Base-by-base conservation (phyloP, 2,888 invertebrate genomes). In the Cataglyphis cursor region DNA sequence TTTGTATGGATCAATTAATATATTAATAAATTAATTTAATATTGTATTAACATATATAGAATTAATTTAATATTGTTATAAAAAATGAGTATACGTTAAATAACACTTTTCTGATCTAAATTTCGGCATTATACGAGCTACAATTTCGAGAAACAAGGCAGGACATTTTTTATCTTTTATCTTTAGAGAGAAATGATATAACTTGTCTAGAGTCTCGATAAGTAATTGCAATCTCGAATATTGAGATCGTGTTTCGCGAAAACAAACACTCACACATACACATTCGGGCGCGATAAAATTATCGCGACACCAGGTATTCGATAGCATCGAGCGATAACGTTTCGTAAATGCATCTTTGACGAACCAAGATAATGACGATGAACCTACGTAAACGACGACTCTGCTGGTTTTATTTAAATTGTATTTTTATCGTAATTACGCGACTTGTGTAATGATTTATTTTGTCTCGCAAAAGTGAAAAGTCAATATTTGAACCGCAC, bases 301-400 rank as follows among this genome's bases (percentile, higher is more conserved):
- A 80, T 80, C 78, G 24, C 78, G 78, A 80, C 44, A 80, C 78
- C 44, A 24, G 21, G 44, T 80, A 31, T 57, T 59, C 35, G 44
- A 59, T 35, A 54, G 21, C 44, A 41, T 15, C n/a, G 38, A 31
- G 18, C 15, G 72, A 66, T 41, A 38, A 41, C 15, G 41, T 68
- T 57, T 57, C 44, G 35, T 64, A 24, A 15, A 0, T 44, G 73
- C 59, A 72, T 28, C 70, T 59, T 28, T 70, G 12, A 72, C 44
- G 44, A 41, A n/a, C 41, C 15, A 66, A 54, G 57, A 78, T 70
- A 70, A 57, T 70, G 15, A 41, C 6, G 54, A 44, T 15, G 72
- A 70, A 41, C 8, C 28, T 57, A 21, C 35, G 24, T 35, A 44
- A 31, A 31, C 8, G 38, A 54, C 21, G 6, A 51, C 0, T 12